A percentile compares a stretch with the other conserved stretches of the same genome.
Evolutionary conservation across 2,113 vertebrate genomes (phyloP).

Genomic region (Otis tarda): DNA sequence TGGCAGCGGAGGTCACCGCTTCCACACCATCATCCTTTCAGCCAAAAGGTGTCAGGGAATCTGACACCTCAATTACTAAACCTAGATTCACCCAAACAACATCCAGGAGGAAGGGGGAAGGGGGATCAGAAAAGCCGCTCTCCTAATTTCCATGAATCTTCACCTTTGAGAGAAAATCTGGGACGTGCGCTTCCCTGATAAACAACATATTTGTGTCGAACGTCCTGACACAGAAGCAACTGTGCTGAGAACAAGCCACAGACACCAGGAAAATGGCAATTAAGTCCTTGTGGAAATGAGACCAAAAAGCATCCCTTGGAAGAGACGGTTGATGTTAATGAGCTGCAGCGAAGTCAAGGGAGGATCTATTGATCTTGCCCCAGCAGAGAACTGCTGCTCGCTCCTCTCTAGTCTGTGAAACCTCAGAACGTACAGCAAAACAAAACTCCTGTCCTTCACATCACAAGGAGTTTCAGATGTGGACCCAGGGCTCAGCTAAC

Average conservation of each 20-base stretch:
- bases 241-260: neutral
- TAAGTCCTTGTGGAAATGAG: neutral
- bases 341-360: neutral
- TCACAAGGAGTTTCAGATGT: neutral
- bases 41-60: neutral
- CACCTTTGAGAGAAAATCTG: neutral
- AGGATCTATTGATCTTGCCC: neutral
- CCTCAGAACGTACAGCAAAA: neutral
- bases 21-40: constrained; percentile 35
- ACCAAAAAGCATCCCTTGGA: neutral
- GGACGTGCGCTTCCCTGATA: neutral
- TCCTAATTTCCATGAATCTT: neutral
- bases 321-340: neutral
- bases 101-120: neutral
- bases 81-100: neutral
- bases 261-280: constrained; percentile 9
- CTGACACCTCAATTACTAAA: constrained; percentile 37
- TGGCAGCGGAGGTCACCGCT: constrained; percentile 26
- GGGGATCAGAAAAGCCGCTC: neutral
- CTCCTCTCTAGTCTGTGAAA: neutral
- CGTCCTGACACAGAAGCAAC: neutral
- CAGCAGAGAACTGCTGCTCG: neutral
- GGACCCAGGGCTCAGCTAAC: neutral
- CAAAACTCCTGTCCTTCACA: neutral
- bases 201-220: neutral